These are phyloP conservation scores for Cephus pulcher DNA, from an alignment of 2,888 invertebrate species.

Conservation along the genomic window DNA sequence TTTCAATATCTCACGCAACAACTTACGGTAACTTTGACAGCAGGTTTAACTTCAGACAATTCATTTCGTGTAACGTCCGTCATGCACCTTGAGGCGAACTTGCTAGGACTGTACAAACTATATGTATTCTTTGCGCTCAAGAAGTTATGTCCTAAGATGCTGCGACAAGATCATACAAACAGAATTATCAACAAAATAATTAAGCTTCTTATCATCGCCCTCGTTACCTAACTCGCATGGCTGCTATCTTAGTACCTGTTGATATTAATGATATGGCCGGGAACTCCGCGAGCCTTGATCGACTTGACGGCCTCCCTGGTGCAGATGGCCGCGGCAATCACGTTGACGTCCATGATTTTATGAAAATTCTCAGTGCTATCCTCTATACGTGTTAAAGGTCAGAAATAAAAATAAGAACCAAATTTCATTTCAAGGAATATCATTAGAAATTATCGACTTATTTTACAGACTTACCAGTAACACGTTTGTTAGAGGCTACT, in stretches of 20 bases:
- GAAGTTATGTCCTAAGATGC: neutral
- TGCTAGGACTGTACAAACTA: no score
- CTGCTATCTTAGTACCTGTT: constrained; percentile 67
- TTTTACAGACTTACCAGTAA: no score
- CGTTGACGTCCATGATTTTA: constrained; percentile 69
- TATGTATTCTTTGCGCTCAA: neutral
- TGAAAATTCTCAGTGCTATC: constrained; percentile 57
- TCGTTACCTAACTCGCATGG: no score
- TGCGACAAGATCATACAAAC: neutral
- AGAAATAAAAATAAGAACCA: no score
- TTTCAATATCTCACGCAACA: no score
- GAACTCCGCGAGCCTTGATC: constrained; percentile 68
- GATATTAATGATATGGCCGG: constrained; percentile 73
- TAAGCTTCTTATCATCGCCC: constrained; percentile 8
- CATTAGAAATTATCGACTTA: neutral
- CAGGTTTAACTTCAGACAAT: no score
- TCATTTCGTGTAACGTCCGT: no score
- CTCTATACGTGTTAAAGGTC: constrained; percentile 30
- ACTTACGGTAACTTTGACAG: no score
- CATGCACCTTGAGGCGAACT: no score
- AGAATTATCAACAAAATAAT: neutral
- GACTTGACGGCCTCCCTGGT: constrained; percentile 70
- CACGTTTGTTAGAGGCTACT: no score
- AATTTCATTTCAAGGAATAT: no score
- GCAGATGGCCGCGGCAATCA: constrained; percentile 70